Evolutionary conservation across 2,888 invertebrate genomes (phyloP).

Genomic region (Phalera bucephala): DNA sequence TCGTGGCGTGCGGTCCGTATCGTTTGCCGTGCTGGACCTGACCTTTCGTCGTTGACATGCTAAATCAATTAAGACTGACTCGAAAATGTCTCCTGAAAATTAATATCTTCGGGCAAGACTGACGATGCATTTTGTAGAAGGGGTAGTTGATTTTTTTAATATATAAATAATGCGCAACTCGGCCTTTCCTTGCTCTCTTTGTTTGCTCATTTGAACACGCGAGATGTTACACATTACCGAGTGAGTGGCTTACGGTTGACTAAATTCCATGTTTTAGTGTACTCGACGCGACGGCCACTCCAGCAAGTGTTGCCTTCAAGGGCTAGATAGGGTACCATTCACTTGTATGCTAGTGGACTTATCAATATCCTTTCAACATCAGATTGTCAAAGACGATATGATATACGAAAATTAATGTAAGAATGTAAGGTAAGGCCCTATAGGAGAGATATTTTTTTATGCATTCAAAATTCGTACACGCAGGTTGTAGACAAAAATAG

Average conservation of each 20-base stretch:
- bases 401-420: slow-evolving; percentile 79
- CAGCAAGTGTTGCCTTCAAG: slow-evolving; percentile 60
- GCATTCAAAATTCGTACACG: slow-evolving; percentile 75
- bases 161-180: slow-evolving; percentile 39
- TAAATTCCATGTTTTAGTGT: slow-evolving; percentile 42
- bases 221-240: slow-evolving; percentile 59
- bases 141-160: slow-evolving; percentile 57
- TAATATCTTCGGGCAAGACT: slow-evolving; percentile 56
- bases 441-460: slow-evolving; percentile 82
- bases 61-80: slow-evolving; percentile 63
- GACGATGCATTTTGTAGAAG: slow-evolving; percentile 71
- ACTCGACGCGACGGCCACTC: slow-evolving; percentile 33
- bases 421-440: slow-evolving; percentile 80
- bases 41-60: slow-evolving; percentile 34
- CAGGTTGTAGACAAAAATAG: slow-evolving; percentile 56
- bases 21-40: slow-evolving; percentile 7
- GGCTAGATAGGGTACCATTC: slow-evolving; percentile 51
- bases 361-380: slow-evolving; percentile 62
- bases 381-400: slow-evolving; percentile 80
- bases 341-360: slow-evolving; percentile 59
- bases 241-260: slow-evolving; percentile 59
- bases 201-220: slow-evolving; percentile 63
- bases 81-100: slow-evolving; percentile 49
- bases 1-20: slow-evolving; percentile 30
- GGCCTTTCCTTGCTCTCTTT: slow-evolving; percentile 74